Base-by-base conservation (phyloP, 2,797 vertebrate species). In the Hippoglossus hippoglossus region DNA sequence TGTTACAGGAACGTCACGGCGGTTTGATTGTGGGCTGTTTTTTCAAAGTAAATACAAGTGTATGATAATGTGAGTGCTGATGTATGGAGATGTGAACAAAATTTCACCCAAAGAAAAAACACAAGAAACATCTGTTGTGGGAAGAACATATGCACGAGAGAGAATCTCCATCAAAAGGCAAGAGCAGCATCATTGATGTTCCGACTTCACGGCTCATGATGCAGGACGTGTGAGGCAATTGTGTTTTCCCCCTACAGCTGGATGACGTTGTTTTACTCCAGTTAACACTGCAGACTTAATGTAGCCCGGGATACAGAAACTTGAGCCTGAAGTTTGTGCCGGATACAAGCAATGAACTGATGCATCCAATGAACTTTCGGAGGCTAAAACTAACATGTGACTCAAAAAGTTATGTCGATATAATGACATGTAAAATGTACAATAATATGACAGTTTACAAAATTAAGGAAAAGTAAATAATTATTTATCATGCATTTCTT, bases 11-110 rank as follows among this genome's bases (percentile, higher is more conserved):
- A 55, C 16, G 2, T 31, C 22, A 52, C 67, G 52, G 13, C 4
- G 19, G 26, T 26, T 56, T 65, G 25, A 53, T 52, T 67, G 21
- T 60, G 25, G 9, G 13, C 67, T 63, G 61, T 31, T 77, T 63
- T 31, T 68, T 55, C 55, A 0, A 60, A 44, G 39, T 21, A 22
- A 63, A 60, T 61, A 4, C 6, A 2, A 41, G 4, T 8, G 8
- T 13, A 39, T 13, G 36, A 39, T 39, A 13, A 3, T 18, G 41
- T 44, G 15, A 44, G 41, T 18, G 26, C 3, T 8, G 21, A 58
- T 53, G 5, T 52, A 16, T 52, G n/a, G 1, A 51, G 34, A 12
- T 28, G 7, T 31, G 11, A n/a, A n/a, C 15, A 56, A 10, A 8
- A 9, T 21, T 1, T 0, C 12, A 22, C 6, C 7, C 39, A n/a